A percentile compares a stretch with the other conserved stretches of the same genome.
These are phyloP conservation scores for Drosophila insularis DNA, from an alignment of 1,140 invertebrate species.

Conservation along the genomic window DNA sequence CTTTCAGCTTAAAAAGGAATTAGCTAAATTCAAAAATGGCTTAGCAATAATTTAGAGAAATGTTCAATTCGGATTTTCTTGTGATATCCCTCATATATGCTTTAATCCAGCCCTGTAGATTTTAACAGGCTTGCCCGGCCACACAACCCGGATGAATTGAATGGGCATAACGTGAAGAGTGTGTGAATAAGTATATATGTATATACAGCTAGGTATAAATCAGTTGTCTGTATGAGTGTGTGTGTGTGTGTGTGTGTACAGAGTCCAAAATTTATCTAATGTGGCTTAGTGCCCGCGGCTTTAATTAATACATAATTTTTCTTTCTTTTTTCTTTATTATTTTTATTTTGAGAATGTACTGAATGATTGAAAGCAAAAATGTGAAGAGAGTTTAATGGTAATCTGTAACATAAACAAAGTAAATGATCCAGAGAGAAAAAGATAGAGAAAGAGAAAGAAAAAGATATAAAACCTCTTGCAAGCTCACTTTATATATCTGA, in stretches of 20 bases:
- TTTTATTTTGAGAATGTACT: not conserved
- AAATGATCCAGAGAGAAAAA: no score
- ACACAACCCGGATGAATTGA: conserved; percentile 6
- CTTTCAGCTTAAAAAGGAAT: no score
- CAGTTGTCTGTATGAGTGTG: not conserved
- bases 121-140: conserved; percentile 1
- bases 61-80: no score
- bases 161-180: conserved; percentile 4
- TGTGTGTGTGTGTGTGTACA: not conserved
- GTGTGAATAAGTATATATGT: conserved; percentile 1
- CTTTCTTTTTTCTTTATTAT: no score
- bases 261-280: conserved; percentile 6
- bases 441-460: no score
- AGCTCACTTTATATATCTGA: no score
- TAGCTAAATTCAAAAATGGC: no score
- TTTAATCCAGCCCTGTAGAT: not conserved
- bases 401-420: conserved; percentile 3
- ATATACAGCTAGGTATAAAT: not conserved
- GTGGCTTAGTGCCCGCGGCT: not conserved
- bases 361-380: not conserved
- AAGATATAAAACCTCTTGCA: no score
- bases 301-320: conserved; percentile 8
- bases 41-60: no score
- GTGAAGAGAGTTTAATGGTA: not conserved
- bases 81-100: not conserved